phyloP scores from a whole-genome alignment of 2,888 invertebrate genomes.

The Gonocerus acuteangulatus region DNA sequence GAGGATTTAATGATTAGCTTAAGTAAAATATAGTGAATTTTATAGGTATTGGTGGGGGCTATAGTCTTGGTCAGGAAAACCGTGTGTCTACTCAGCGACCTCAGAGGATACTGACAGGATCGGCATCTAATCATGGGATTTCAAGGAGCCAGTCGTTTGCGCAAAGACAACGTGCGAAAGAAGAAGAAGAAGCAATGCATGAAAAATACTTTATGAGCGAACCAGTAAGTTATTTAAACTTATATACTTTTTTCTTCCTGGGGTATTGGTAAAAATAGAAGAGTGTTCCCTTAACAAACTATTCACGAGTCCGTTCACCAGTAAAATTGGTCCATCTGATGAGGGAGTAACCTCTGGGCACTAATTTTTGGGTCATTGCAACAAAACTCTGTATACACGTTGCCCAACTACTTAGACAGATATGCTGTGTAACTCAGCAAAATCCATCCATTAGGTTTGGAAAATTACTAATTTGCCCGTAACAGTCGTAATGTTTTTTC shows the following conservation, averaged over 20 bases:
- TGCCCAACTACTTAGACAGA: too few species aligned
- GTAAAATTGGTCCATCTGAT: too few species aligned
- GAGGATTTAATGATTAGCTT: too few species aligned
- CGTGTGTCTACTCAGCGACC: slow-evolving; percentile 36
- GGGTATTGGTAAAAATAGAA: neutral
- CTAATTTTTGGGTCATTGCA: too few species aligned
- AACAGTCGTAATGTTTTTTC: too few species aligned
- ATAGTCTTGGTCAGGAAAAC: slow-evolving; percentile 40
- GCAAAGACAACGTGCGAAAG: slow-evolving; percentile 36
- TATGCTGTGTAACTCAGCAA: too few species aligned
- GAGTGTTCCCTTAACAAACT: neutral
- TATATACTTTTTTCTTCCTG: neutral
- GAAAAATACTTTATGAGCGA: slow-evolving; percentile 59
- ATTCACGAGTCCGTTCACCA: too few species aligned
- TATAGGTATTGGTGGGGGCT: slow-evolving; percentile 40
- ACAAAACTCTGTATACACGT: too few species aligned
- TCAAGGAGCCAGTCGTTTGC: slow-evolving; percentile 39
- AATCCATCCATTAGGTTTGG: too few species aligned
- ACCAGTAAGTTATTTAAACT: neutral
- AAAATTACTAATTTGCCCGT: too few species aligned
- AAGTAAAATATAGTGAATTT: too few species aligned
- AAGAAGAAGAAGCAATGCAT: slow-evolving; percentile 72
- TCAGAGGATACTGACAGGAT: slow-evolving; percentile 35
- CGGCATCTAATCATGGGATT: slow-evolving; percentile 39
- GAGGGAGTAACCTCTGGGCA: too few species aligned